These are phyloP conservation scores for Poeciliopsis retropinna DNA, from an alignment of 2,113 vertebrate species.

Conservation along the genomic window DNA sequence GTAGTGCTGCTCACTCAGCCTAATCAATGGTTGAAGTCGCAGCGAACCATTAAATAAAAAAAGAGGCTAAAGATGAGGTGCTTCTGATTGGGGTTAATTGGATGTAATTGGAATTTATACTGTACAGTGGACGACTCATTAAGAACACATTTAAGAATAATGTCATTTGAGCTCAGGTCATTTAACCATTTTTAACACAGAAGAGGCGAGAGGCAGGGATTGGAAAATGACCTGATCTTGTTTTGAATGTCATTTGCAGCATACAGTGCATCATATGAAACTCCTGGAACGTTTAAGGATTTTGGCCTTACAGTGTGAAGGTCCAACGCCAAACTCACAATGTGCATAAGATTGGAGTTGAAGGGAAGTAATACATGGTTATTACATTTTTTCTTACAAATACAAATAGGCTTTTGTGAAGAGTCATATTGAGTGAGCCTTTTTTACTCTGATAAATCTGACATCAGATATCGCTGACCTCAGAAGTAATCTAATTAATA, in stretches of 20 bases:
- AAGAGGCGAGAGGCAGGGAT: constrained; percentile 53
- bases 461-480: not conserved
- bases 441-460: not conserved
- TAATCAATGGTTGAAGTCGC: constrained; percentile 89
- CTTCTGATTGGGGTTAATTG: constrained; percentile 98
- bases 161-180: constrained; percentile 82
- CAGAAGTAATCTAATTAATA: not conserved
- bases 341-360: not conserved
- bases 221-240: constrained; percentile 2
- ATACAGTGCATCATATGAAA: not conserved
- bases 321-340: not conserved
- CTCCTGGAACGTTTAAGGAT: not conserved
- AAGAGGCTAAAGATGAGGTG: constrained; percentile 87
- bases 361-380: not conserved
- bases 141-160: constrained; percentile 83
- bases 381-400: not conserved
- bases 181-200: constrained; percentile 77
- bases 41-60: constrained; percentile 94
- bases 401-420: not conserved
- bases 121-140: constrained; percentile 87
- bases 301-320: not conserved
- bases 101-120: constrained; percentile 98
- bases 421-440: no score
- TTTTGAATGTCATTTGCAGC: not conserved
- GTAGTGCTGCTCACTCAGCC: constrained; percentile 92